These are phyloP conservation scores for Macroramphosus scolopax DNA, from an alignment of 2,797 vertebrate species.

Conservation along the genomic window DNA sequence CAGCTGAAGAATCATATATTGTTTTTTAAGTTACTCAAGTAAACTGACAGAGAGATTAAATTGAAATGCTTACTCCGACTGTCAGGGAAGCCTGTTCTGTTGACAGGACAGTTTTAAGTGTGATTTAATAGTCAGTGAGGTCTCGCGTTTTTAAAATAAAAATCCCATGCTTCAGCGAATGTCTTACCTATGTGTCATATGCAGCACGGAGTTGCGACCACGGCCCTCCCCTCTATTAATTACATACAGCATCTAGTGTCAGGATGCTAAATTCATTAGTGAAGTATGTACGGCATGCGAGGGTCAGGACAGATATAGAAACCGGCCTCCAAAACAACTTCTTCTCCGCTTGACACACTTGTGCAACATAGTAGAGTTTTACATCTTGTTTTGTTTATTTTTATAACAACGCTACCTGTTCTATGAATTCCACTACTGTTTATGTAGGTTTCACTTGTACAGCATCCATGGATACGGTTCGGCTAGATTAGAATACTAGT, in stretches of 20 bases:
- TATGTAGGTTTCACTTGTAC: no score
- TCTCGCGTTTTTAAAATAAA: constrained; percentile 59
- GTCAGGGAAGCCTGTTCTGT: constrained; percentile 16
- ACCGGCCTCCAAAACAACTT: constrained; percentile 62
- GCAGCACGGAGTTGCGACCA: constrained; percentile 65
- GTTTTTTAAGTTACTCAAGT: no score
- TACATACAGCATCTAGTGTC: constrained; percentile 77
- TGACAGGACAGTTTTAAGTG: constrained; percentile 24
- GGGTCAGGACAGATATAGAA: constrained; percentile 77
- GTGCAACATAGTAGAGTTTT: constrained; percentile 38
- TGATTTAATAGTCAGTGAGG: constrained; percentile 42
- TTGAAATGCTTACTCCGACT: constrained; percentile 4
- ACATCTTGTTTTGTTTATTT: constrained; percentile 13
- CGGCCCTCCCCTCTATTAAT: constrained; percentile 68
- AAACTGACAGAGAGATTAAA: no score
- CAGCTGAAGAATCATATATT: no score
- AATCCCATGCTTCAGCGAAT: constrained; percentile 66
- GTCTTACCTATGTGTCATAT: constrained; percentile 72
- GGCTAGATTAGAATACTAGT: no score
- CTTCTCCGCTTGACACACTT: constrained; percentile 54
- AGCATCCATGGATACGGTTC: no score
- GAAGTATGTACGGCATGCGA: constrained; percentile 65
- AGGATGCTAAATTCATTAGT: constrained; percentile 79
- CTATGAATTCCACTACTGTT: no score
- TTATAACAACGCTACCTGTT: constrained; percentile 7